phyloP scores from a whole-genome alignment of 1,140 invertebrate genomes.

The Nebria ingens region DNA sequence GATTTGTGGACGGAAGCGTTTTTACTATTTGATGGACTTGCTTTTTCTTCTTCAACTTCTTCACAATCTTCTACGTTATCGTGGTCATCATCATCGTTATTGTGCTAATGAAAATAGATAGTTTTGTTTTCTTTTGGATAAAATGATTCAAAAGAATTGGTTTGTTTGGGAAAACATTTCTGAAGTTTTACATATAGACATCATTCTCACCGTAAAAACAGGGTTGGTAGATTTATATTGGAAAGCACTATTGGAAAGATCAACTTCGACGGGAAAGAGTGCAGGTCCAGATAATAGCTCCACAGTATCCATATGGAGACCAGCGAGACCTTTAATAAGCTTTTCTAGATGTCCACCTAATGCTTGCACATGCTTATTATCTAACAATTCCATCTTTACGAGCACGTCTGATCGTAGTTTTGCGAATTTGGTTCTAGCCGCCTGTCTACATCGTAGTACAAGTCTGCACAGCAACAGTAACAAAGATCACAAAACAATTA shows the following conservation, averaged over 20 bases:
- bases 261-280: conserved; percentile 94
- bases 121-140: too few species aligned
- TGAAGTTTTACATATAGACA: too few species aligned
- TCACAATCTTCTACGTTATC: conserved; percentile 29
- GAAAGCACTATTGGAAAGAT: conserved; percentile 84
- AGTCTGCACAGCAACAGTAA: too few species aligned
- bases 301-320: conserved; percentile 55
- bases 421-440: conserved; percentile 83
- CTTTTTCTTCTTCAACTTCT: conserved; percentile 23
- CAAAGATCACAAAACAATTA: too few species aligned
- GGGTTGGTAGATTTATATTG: conserved; percentile 65
- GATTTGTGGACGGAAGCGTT: background rate
- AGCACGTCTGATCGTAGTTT: conserved; percentile 88
- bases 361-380: conserved; percentile 95
- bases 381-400: conserved; percentile 92
- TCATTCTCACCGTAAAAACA: conserved; percentile 36
- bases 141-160: too few species aligned
- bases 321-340: conserved; percentile 67
- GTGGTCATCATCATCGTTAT: conserved; percentile 26
- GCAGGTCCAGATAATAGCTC: conserved; percentile 61
- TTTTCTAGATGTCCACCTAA: conserved; percentile 75
- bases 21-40: conserved; percentile 14
- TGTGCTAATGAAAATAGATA: conserved; percentile 15
- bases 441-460: conserved; percentile 88
- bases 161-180: too few species aligned